phyloP scores from a whole-genome alignment of 2,113 vertebrate genomes.

The Calidris pugnax region DNA sequence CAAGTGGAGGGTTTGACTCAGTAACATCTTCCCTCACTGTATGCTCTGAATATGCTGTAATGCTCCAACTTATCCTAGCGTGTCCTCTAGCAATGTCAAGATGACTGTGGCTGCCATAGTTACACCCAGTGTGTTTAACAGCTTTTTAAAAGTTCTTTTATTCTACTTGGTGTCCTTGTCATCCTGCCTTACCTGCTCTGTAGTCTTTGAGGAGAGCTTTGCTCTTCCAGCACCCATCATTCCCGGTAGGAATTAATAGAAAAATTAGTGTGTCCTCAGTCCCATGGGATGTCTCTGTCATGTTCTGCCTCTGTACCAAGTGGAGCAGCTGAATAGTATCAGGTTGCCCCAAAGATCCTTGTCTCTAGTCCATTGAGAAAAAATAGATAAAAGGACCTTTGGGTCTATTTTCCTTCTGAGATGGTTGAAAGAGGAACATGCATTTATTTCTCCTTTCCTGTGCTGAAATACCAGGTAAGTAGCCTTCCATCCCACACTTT shows the following conservation, averaged over 20 bases:
- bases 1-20: background rate
- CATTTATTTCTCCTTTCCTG: background rate
- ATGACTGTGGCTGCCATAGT: rapidly evolving
- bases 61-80: background rate
- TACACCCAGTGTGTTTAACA: background rate
- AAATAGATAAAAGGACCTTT: background rate
- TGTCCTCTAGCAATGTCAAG: background rate
- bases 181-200: background rate
- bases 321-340: background rate
- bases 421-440: background rate
- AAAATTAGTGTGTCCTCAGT: background rate
- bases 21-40: background rate
- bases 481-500: background rate
- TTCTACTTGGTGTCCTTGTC: background rate
- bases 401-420: background rate
- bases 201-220: background rate
- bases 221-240: background rate
- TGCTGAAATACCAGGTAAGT: slow-evolving; percentile 33
- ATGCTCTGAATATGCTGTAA: background rate
- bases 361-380: background rate
- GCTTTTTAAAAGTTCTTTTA: background rate
- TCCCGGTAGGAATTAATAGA: background rate
- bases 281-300: background rate
- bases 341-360: background rate
- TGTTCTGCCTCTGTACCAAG: background rate